These are phyloP conservation scores for Allobates femoralis DNA, from an alignment of 2,797 vertebrate genomes.

Conservation along the genomic window DNA sequence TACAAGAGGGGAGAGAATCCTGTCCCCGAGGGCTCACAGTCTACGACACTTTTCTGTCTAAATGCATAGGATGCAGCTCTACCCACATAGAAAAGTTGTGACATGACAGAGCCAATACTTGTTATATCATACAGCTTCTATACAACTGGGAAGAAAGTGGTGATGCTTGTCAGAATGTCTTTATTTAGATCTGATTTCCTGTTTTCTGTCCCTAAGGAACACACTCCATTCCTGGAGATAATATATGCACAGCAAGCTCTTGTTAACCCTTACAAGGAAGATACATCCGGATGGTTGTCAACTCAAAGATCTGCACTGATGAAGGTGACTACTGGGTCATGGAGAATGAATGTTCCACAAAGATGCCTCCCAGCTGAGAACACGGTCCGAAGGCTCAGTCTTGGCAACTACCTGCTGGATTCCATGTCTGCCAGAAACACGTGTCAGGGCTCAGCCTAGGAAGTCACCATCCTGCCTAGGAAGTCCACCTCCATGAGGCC, in stretches of 20 bases:
- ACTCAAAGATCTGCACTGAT: neutral
- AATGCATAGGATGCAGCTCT: neutral
- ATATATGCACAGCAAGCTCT: constrained; percentile 36
- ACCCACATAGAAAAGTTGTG: neutral
- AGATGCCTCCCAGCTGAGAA: constrained; percentile 39
- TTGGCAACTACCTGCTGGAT: constrained; percentile 48
- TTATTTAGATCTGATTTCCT: constrained; percentile 61
- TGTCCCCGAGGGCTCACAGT: too few species aligned
- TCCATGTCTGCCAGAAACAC: constrained; percentile 41
- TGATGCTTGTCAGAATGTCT: constrained; percentile 15
- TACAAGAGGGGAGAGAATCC: too few species aligned
- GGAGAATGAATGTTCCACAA: constrained; percentile 31
- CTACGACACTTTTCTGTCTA: neutral
- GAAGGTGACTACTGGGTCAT: constrained; percentile 23
- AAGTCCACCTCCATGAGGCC: constrained; percentile 38
- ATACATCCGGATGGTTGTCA: neutral
- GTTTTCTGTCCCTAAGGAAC: constrained; percentile 57
- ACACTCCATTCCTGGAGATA: constrained; percentile 40
- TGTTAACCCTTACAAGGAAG: constrained; percentile 29
- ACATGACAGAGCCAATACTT: neutral
- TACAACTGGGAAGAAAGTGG: neutral
- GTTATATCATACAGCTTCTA: neutral
- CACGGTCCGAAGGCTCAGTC: neutral
- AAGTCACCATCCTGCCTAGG: constrained; percentile 27
- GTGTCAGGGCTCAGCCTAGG: constrained; percentile 29